These are phyloP conservation scores for Perca flavescens DNA, from an alignment of 2,113 vertebrate species.

Conservation along the genomic window DNA sequence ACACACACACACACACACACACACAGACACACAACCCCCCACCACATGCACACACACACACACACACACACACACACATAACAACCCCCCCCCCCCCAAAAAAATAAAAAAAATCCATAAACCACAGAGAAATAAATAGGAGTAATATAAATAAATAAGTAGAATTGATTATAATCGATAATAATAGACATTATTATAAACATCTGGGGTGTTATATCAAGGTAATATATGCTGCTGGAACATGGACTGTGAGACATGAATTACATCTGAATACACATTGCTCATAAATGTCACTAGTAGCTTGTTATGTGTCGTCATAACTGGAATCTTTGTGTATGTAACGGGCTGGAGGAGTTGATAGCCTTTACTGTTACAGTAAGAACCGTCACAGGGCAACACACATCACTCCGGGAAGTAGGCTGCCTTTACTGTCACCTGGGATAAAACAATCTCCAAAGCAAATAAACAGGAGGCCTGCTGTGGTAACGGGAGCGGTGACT, in stretches of 20 bases:
- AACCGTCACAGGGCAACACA: constrained; percentile 26
- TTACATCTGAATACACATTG: background rate
- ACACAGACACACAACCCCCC: too few relatives aligned
- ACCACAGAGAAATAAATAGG: background rate
- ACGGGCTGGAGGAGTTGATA: background rate
- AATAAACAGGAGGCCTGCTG: constrained; percentile 72
- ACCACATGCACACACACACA: too few relatives aligned
- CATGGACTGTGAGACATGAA: background rate
- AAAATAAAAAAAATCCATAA: too few relatives aligned
- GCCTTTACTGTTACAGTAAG: background rate
- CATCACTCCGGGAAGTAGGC: constrained; percentile 47
- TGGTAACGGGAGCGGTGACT: constrained; percentile 42
- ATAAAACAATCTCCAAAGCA: constrained; percentile 69
- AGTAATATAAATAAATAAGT: background rate
- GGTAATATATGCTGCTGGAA: background rate
- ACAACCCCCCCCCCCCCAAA: too few relatives aligned
- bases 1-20: too few relatives aligned
- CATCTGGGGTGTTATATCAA: background rate
- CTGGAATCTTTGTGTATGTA: background rate
- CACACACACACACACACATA: too few relatives aligned
- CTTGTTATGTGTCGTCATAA: background rate
- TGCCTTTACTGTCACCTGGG: constrained; percentile 74
- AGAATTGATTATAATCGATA: background rate
- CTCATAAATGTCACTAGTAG: background rate
- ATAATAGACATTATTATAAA: background rate